These are phyloP conservation scores for Biston stratarius DNA, from an alignment of 2,888 invertebrate genomes.

Conservation along the genomic window DNA sequence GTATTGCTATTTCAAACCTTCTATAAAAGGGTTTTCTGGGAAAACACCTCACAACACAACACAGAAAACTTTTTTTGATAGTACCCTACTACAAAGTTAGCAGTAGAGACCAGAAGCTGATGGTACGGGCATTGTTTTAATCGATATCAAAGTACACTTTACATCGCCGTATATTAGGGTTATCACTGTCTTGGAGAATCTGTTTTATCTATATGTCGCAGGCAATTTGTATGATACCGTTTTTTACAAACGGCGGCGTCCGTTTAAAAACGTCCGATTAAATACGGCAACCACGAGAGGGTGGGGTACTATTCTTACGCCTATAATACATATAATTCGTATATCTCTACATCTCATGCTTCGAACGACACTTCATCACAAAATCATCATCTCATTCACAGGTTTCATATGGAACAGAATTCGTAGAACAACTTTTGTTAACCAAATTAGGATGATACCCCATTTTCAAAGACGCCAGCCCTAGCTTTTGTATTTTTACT, in stretches of 20 bases:
- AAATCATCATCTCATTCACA: no score
- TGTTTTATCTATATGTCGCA: no score
- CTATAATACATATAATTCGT: no score
- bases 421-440: no score
- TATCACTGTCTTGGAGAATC: background rate
- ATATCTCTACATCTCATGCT: no score
- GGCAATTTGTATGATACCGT: no score
- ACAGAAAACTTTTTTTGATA: background rate
- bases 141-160: background rate
- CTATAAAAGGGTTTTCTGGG: background rate
- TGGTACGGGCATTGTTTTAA: constrained; percentile 3
- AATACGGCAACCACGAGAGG: no score
- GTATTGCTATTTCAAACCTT: background rate
- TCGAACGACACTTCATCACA: background rate
- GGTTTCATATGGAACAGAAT: no score
- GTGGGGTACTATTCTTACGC: no score
- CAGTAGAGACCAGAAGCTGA: background rate
- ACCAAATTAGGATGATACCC: background rate
- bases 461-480: constrained; percentile 8
- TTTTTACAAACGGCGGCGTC: no score
- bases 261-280: no score
- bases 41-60: background rate
- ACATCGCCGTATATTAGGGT: background rate
- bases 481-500: constrained; percentile 27
- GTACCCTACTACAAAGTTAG: background rate